phyloP scores from a whole-genome alignment of 2,113 vertebrate genomes.

The Podarcis muralis region DNA sequence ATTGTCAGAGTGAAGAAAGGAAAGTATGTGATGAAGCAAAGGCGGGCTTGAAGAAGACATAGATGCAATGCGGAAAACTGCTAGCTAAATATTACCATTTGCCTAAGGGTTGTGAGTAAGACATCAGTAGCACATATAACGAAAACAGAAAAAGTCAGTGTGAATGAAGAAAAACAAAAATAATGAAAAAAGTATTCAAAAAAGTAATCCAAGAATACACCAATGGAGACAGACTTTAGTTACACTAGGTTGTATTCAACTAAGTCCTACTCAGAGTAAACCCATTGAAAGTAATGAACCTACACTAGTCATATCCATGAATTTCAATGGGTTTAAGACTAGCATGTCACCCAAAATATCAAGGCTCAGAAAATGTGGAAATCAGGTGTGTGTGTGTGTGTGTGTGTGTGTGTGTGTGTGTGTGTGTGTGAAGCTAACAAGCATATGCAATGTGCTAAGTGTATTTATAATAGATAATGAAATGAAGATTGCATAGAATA shows the following conservation, averaged over 20 bases:
- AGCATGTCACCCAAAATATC: not conserved
- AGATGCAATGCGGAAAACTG: not conserved
- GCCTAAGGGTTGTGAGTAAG: not conserved
- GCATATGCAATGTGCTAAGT: constrained; percentile 9
- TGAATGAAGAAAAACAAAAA: not conserved
- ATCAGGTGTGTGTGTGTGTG: no score
- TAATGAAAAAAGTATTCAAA: not conserved
- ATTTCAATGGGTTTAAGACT: no score
- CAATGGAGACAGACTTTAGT: not conserved
- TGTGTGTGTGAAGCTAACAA: not conserved
- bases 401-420: not conserved
- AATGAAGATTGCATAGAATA: not conserved
- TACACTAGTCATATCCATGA: no score
- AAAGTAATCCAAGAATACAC: constrained; percentile 4
- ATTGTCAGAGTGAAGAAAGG: not conserved
- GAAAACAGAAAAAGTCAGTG: constrained; percentile 1
- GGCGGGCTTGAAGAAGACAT: not conserved
- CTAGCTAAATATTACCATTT: not conserved
- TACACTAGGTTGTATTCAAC: no score
- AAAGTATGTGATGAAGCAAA: not conserved
- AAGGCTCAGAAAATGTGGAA: not conserved
- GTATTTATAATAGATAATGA: constrained; percentile 9
- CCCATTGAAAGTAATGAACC: no score
- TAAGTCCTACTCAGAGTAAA: no score
- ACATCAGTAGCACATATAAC: not conserved